phyloP scores from a whole-genome alignment of 2,888 invertebrate species.

The Palloptera scutellata region DNA sequence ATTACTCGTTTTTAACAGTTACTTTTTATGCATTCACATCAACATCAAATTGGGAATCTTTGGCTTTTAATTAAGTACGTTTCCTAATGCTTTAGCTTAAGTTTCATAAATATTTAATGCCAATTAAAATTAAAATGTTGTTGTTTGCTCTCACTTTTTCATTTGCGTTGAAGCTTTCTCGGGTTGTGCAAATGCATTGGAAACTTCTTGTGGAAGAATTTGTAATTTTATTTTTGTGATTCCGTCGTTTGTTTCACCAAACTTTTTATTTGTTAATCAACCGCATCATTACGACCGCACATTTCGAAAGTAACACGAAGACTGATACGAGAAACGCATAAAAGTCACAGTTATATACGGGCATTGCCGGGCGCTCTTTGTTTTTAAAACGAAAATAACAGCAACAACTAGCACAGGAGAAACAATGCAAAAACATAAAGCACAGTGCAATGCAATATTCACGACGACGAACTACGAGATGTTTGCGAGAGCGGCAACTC shows the following conservation, averaged over 20 bases:
- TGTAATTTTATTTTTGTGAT: background rate
- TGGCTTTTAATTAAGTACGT: too few relatives aligned
- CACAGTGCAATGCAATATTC: background rate
- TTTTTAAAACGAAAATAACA: slow-evolving; percentile 1
- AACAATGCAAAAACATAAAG: background rate
- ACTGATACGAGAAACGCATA: slow-evolving; percentile 48
- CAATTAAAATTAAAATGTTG: too few relatives aligned
- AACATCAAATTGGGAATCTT: too few relatives aligned
- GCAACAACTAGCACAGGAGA: slow-evolving; percentile 1
- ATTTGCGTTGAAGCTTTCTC: too few relatives aligned
- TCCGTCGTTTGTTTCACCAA: slow-evolving; percentile 8
- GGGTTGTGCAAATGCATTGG: too few relatives aligned
- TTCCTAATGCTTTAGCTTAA: too few relatives aligned
- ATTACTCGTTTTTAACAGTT: too few relatives aligned
- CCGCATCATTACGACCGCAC: slow-evolving; percentile 47
- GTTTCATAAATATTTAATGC: too few relatives aligned
- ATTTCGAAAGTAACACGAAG: slow-evolving; percentile 56
- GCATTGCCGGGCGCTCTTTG: background rate
- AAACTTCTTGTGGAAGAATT: too few relatives aligned
- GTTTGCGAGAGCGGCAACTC: slow-evolving; percentile 15
- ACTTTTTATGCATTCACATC: too few relatives aligned
- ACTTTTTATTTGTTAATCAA: slow-evolving; percentile 16
- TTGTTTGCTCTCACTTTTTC: too few relatives aligned
- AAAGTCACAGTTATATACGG: slow-evolving; percentile 53
- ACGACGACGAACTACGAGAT: background rate